Evolutionary conservation across 2,113 vertebrate genomes (phyloP), one percentile per base, ranked within the genome.

Genomic region (Colistium nudipinnis): DNA sequence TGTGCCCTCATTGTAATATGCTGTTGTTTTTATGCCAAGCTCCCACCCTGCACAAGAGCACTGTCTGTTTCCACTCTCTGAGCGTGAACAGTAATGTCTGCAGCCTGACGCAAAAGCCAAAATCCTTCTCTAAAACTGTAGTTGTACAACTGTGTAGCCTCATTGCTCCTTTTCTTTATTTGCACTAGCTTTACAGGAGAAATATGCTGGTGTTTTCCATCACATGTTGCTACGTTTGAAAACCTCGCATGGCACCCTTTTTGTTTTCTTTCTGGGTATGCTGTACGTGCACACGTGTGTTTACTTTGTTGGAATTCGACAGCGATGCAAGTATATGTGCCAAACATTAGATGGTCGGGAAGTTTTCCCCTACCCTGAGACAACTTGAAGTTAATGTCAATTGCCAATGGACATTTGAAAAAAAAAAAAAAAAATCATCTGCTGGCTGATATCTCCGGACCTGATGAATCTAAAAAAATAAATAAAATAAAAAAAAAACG

Each of bases 91-190:
- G 47, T 28, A 25, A 56, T 5, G 36, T 76, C 70, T 70, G 72
- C 48, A 55, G 76, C 74, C 45, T 74, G 55, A 52, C 56, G 55
- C 62, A 41, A 62, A 76, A 88, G 90, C 90, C 86, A 92, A 93
- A 91, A 83, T 33, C 71, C 70, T 82, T 90, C 92, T 91, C 82
- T 89, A 82, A 90, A 90, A 91, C 91, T 92, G 88, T 91, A 94
- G 92, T 93, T 78, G 89, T 91, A 92, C 93, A 95, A 93, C 94
- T 93, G 92, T 93, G 82, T 91, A 88, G 95, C 95, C 95, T 96
- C 94, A 92, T 94, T 91, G 91, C 95, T 75, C 59, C 75, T 45
- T 13, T 20, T 45, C 93, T 94, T 93, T n/a, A n/a, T 95, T 94
- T 94, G 95, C 96, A 95, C 95, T 95, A 94, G 87, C n/a, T 91